Base-by-base conservation (phyloP, 2,888 invertebrate species). In the Emmelina monodactyla region DNA sequence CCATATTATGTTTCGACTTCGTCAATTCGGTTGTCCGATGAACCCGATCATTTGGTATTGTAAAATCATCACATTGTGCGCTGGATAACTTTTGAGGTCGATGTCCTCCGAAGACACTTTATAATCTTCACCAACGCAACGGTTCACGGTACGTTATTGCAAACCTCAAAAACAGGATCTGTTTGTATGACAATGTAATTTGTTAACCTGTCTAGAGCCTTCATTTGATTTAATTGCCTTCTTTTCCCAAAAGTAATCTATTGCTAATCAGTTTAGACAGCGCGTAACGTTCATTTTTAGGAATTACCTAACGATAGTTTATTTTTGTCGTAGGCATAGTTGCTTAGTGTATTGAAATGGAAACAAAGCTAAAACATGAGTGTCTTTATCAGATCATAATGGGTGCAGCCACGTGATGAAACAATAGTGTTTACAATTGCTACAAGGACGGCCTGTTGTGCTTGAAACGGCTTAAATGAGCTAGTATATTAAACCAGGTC, bases 51-150 rank as follows among this genome's bases (percentile, higher is more conserved):
- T n/a, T n/a, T 53, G 60, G 58, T 59, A 61, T 60, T 70, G 61
- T 67, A 67, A 71, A 67, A 66, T 64, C 65, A 55, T 64, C 62
- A 59, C 58, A 60, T 52, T 55, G 58, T 63, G 61, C 65, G 61
- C 62, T 63, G 61, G 66, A 62, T 68, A 66, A 62, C 61, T 64
- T 71, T 69, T 65, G 70, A 72, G 76, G 76, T 76, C 76, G 70
- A 62, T 64, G 76, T 70, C 72, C 76, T 67, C 63, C 53, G 54
- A 55, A 62, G 60, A 62, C 53, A 51, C 60, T 65, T 64, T 64
- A 71, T 58, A 71, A 62, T 63, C 69, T 70, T 70, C 68, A 65
- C 66, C 67, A 6, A 28, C 28, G 11, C 13, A 69, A 67, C 69
- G 62, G 64, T 63, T 65, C 62, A 62, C 63, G 52, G 62, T 60